Conservation (phyloP, 1,140 invertebrate genomes). For the Augochlora pura region DNA sequence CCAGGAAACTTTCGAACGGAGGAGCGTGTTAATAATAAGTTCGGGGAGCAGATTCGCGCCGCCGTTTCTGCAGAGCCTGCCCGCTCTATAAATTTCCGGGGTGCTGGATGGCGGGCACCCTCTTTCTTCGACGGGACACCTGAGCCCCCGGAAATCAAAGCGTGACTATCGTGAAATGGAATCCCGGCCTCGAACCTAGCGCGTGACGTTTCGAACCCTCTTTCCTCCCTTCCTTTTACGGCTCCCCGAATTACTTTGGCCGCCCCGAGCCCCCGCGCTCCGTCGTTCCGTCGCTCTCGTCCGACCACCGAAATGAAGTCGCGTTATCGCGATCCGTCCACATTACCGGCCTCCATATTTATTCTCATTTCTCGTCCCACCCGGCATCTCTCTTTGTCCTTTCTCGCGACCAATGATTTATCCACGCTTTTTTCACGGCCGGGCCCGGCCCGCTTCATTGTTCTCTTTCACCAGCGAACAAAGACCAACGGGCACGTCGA, state of each 20-base stretch:
- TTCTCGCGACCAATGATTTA: no score
- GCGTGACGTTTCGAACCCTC: slow-evolving; percentile 5
- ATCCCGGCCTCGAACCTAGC: slow-evolving; percentile 18
- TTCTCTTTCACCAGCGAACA: no score
- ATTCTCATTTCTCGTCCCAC: neutral
- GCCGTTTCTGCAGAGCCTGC: slow-evolving; percentile 3
- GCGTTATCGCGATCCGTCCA: neutral
- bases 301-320: neutral
- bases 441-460: no score
- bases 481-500: no score
- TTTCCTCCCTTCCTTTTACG: no score
- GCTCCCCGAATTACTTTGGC: slow-evolving; percentile 27
- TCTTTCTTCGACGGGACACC: slow-evolving; percentile 37
- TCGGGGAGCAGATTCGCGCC: slow-evolving; percentile 9
- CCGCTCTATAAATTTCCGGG: slow-evolving; percentile 44
- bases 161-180: slow-evolving; percentile 51
- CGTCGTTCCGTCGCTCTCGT: slow-evolving; percentile 10
- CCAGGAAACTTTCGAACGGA: neutral
- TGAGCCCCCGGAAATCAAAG: slow-evolving; percentile 61
- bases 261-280: no score
- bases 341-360: neutral
- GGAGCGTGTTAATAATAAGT: slow-evolving; percentile 58
- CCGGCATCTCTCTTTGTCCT: neutral
- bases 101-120: slow-evolving; percentile 1
- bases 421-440: no score